phyloP scores from a whole-genome alignment of 2,113 vertebrate species.

The Antechinus flavipes region DNA sequence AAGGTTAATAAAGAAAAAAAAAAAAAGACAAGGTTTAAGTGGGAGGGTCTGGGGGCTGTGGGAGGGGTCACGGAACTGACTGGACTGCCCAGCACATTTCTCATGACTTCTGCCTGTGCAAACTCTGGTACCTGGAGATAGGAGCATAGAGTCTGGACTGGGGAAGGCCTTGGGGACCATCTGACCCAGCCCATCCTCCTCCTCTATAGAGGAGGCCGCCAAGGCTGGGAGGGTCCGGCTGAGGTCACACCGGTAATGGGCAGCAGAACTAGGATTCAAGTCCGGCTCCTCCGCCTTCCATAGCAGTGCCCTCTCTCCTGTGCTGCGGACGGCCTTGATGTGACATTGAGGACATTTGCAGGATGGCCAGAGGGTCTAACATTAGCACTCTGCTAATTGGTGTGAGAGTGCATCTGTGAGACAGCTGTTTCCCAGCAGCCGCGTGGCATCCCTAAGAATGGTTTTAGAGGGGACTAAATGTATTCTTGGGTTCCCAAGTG shows the following conservation, averaged over 20 bases:
- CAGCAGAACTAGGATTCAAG: background rate
- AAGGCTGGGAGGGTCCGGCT: background rate
- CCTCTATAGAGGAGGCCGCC: background rate
- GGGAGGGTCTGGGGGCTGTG: too few relatives aligned
- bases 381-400: background rate
- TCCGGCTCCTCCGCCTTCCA: background rate
- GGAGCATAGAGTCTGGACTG: background rate
- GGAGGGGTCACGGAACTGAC: too few relatives aligned
- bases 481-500: background rate
- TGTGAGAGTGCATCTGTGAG: background rate
- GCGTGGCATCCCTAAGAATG: background rate
- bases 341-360: background rate
- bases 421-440: background rate
- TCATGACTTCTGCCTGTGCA: background rate
- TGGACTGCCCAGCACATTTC: too few relatives aligned
- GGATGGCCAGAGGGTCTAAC: background rate
- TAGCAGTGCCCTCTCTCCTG: background rate
- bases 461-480: background rate
- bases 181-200: background rate
- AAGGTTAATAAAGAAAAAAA: too few relatives aligned
- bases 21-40: too few relatives aligned
- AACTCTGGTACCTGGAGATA: background rate
- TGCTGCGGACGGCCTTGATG: background rate
- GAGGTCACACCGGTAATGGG: background rate
- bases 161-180: background rate